Evolutionary conservation across 2,888 invertebrate genomes (phyloP).

Genomic region (Selenia dentaria): DNA sequence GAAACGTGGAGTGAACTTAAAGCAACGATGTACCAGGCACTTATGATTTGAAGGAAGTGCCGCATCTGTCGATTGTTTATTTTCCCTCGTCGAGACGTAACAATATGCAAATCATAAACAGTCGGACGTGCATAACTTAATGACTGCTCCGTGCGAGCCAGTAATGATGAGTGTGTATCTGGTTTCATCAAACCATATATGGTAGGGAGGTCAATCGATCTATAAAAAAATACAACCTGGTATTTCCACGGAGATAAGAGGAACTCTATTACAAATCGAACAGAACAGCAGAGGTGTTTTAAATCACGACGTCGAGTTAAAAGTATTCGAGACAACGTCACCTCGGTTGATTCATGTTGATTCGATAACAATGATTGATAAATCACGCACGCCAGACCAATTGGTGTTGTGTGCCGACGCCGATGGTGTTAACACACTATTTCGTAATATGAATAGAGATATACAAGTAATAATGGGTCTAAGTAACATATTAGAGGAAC

Average conservation of each 20-base stretch:
- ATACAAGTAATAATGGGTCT: slow-evolving; percentile 11
- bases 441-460: slow-evolving; percentile 21
- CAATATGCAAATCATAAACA: slow-evolving; percentile 53
- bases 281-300: slow-evolving; percentile 15
- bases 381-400: slow-evolving; percentile 41
- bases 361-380: slow-evolving; percentile 48
- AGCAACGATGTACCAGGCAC: slow-evolving; percentile 15
- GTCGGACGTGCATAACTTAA: slow-evolving; percentile 45
- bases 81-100: slow-evolving; percentile 56
- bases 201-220: too few species aligned
- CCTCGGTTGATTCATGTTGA: slow-evolving; percentile 25
- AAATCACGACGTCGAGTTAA: slow-evolving; percentile 35
- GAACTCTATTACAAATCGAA: slow-evolving; percentile 8
- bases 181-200: not conserved
- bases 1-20: slow-evolving; percentile 14
- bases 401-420: slow-evolving; percentile 18
- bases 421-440: slow-evolving; percentile 21
- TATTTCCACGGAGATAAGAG: slow-evolving; percentile 3
- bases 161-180: slow-evolving; percentile 18
- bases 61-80: slow-evolving; percentile 59
- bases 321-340: slow-evolving; percentile 24
- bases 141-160: slow-evolving; percentile 44
- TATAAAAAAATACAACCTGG: slow-evolving; percentile 1
- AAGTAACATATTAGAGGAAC: slow-evolving; percentile 11
- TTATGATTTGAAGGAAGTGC: slow-evolving; percentile 42